phyloP scores from a whole-genome alignment of 2,797 vertebrate species.

The Hyperoplus immaculatus region DNA sequence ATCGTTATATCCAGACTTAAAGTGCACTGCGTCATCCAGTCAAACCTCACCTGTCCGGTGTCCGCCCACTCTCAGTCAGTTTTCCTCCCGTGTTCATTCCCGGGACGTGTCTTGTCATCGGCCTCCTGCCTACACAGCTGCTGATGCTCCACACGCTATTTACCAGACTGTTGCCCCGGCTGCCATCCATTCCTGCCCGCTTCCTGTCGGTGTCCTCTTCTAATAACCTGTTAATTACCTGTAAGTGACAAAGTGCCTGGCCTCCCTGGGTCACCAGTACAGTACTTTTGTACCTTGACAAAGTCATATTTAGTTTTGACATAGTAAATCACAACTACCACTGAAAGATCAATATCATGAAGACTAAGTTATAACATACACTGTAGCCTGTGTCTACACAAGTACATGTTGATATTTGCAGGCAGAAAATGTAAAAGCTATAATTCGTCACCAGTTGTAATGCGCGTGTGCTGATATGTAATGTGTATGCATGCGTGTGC shows the following conservation, averaged over 20 bases:
- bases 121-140: conserved; percentile 19
- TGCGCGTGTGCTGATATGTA: background rate
- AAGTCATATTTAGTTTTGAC: too few species aligned
- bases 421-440: background rate
- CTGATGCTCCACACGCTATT: background rate
- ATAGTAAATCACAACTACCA: background rate
- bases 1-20: background rate
- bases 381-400: background rate
- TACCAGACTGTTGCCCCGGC: background rate
- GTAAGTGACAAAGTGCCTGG: too few species aligned
- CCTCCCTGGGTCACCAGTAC: too few species aligned
- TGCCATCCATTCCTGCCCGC: background rate
- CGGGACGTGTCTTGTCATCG: conserved; percentile 11
- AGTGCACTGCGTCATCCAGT: background rate
- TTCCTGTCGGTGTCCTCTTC: conserved; percentile 11
- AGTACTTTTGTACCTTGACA: too few species aligned
- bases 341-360: background rate
- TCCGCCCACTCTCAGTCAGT: background rate
- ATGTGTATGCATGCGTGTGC: background rate
- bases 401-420: background rate
- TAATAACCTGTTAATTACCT: background rate
- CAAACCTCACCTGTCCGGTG: conserved; percentile 13
- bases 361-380: background rate
- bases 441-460: background rate
- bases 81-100: background rate